These are phyloP conservation scores for Poecilus cupreus DNA, from an alignment of 2,888 invertebrate genomes.

Conservation along the genomic window DNA sequence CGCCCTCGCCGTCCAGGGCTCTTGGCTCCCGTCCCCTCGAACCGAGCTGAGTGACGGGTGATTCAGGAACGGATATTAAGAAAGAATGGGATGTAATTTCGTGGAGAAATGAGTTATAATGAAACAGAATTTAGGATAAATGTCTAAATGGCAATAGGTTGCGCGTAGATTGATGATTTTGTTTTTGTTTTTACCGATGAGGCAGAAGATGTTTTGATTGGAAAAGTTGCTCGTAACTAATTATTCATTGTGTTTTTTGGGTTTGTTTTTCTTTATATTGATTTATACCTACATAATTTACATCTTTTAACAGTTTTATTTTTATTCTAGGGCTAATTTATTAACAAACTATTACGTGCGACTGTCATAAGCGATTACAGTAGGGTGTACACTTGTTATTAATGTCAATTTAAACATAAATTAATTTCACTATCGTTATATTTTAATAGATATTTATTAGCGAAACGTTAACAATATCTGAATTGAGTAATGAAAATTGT, in stretches of 20 bases:
- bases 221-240: not conserved
- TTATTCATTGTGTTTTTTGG: not conserved
- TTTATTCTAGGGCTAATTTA: too few species aligned
- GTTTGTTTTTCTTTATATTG: not conserved
- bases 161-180: not conserved
- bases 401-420: too few species aligned
- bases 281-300: not conserved
- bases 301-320: not conserved
- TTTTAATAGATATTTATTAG: too few species aligned
- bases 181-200: not conserved
- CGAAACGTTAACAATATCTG: too few species aligned
- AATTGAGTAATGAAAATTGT: too few species aligned
- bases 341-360: too few species aligned
- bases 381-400: too few species aligned
- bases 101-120: conserved; percentile 16
- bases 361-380: too few species aligned
- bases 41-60: not conserved
- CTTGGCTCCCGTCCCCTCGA: too few species aligned
- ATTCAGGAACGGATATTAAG: conserved; percentile 1
- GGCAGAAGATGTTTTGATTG: not conserved
- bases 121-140: not conserved
- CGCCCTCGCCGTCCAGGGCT: not conserved
- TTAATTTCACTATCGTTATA: too few species aligned
- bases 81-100: conserved; percentile 17
- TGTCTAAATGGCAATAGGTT: not conserved